Conservation (phyloP, 37 sponge, comb jelly and placozoan genomes). For the Chondrosia reniformis region DNA sequence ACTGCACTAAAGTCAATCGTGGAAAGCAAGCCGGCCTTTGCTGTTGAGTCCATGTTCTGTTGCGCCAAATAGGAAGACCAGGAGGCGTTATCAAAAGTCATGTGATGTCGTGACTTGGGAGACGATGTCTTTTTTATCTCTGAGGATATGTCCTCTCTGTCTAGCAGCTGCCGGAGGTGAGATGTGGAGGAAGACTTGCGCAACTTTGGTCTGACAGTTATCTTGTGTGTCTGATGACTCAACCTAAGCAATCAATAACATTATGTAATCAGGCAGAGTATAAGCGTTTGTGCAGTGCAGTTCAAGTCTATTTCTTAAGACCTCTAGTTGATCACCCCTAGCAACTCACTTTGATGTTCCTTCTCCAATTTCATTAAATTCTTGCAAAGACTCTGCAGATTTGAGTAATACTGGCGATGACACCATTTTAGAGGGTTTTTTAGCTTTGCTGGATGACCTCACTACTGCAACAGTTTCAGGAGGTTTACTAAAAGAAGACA, state of each 20-base stretch:
- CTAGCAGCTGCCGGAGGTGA: constrained; percentile 48
- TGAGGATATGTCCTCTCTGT: constrained; percentile 40
- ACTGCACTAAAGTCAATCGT: constrained; percentile 71
- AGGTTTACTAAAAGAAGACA: too few relatives aligned
- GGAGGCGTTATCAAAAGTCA: constrained; percentile 39
- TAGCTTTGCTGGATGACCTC: too few relatives aligned
- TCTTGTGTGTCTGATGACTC: constrained; percentile 36
- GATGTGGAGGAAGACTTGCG: constrained; percentile 60
- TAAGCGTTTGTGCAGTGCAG: too few relatives aligned
- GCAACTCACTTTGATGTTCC: neutral
- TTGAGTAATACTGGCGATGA: neutral
- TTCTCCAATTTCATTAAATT: neutral
- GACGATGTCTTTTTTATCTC: constrained; percentile 34
- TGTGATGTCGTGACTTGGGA: neutral
- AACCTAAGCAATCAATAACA: too few relatives aligned
- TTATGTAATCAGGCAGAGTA: too few relatives aligned
- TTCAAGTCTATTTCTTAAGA: too few relatives aligned
- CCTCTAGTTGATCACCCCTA: too few relatives aligned
- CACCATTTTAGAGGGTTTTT: too few relatives aligned
- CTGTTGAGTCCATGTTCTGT: constrained; percentile 61
- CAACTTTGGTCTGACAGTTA: constrained; percentile 48
- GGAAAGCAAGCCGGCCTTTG: constrained; percentile 67
- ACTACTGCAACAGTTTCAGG: too few relatives aligned
- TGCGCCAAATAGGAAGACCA: constrained; percentile 81
- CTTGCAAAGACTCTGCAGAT: neutral